Evolutionary conservation across 2,113 vertebrate genomes (phyloP).

Genomic region (Sturnus vulgaris): DNA sequence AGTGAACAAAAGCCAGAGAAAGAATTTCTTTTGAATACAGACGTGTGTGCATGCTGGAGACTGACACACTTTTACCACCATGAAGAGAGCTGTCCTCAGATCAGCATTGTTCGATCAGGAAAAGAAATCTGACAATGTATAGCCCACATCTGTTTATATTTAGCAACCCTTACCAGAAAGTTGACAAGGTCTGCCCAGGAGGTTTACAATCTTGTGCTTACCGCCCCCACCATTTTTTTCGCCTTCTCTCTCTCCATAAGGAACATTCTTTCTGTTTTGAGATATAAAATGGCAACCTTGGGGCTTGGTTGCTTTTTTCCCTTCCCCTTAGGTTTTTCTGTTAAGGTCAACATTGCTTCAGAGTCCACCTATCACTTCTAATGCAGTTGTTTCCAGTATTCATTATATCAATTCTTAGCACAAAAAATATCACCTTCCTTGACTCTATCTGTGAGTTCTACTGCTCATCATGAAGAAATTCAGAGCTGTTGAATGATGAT

Average conservation of each 20-base stretch:
- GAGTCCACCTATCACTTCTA: slow-evolving; percentile 22
- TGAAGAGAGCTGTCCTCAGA: background rate
- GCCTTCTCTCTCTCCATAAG: background rate
- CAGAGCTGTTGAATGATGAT: slow-evolving; percentile 82
- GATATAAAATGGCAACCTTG: background rate
- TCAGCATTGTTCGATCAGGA: background rate
- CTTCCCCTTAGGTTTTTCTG: background rate
- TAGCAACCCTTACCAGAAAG: background rate
- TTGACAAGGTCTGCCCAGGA: background rate
- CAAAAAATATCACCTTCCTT: slow-evolving; percentile 70
- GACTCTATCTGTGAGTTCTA: slow-evolving; percentile 76
- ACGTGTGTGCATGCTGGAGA: rapidly evolving
- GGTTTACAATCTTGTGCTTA: background rate
- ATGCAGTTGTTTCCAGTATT: background rate
- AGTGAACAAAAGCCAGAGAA: background rate
- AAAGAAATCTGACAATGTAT: background rate
- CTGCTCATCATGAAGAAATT: slow-evolving; percentile 81
- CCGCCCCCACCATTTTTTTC: rapidly evolving
- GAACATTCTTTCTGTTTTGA: background rate
- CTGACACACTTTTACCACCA: background rate
- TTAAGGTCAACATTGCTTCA: slow-evolving; percentile 47
- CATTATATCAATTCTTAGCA: slow-evolving; percentile 49
- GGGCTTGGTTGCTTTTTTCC: background rate
- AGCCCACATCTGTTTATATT: background rate
- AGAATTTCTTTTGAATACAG: background rate